These are phyloP conservation scores for Holotrichia oblita DNA, from an alignment of 1,140 invertebrate genomes.

Conservation along the genomic window DNA sequence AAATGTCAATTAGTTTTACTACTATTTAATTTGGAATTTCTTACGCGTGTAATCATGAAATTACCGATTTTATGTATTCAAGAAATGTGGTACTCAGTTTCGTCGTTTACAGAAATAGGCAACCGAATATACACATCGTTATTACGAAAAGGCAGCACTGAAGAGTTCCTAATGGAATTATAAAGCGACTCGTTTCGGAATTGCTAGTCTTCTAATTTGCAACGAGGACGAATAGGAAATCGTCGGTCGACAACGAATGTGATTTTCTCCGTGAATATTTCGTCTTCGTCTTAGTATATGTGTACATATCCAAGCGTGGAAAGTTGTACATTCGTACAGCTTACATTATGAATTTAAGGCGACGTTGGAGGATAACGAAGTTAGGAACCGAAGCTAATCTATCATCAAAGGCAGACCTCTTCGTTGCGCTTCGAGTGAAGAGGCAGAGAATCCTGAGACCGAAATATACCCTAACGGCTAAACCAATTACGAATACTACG, in stretches of 20 bases:
- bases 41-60: too few relatives aligned
- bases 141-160: not conserved
- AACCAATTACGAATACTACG: not conserved
- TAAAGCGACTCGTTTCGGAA: not conserved
- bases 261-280: not conserved
- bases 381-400: conserved; percentile 1
- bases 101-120: not conserved
- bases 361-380: conserved; percentile 5
- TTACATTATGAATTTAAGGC: conserved; percentile 8
- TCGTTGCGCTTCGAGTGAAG: not conserved
- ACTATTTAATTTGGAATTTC: too few relatives aligned
- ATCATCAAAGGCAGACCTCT: not conserved
- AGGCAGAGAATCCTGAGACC: not conserved
- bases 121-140: not conserved
- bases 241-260: not conserved
- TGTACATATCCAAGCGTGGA: not conserved
- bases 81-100: too few relatives aligned
- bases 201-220: not conserved
- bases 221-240: not conserved
- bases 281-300: not conserved
- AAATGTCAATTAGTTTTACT: too few relatives aligned
- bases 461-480: not conserved
- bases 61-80: too few relatives aligned
- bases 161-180: not conserved
- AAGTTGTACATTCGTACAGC: not conserved